These are phyloP conservation scores for Acropora tenuis DNA, from an alignment of 64 coral and sea anemone species.

Conservation along the genomic window DNA sequence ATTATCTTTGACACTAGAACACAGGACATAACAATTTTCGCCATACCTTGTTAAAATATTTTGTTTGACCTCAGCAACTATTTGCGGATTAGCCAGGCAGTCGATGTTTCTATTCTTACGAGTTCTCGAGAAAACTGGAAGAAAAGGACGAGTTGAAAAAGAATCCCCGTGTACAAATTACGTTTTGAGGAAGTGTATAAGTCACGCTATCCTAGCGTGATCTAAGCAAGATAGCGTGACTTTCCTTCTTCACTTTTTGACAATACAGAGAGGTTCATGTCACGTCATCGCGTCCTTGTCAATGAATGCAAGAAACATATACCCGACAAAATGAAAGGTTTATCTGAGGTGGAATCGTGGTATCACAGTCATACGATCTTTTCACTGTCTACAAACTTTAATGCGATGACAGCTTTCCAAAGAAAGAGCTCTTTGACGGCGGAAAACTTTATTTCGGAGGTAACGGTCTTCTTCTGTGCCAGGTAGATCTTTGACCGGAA, in stretches of 20 bases:
- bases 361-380: background rate
- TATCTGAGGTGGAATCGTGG: conserved; percentile 33
- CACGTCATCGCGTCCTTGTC: background rate
- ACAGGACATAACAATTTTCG: too few relatives aligned
- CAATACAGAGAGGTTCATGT: background rate
- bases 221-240: background rate
- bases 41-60: too few relatives aligned
- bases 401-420: conserved; percentile 5
- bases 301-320: background rate
- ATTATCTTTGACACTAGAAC: too few relatives aligned
- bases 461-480: background rate
- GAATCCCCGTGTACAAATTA: background rate
- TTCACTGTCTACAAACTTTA: background rate
- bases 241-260: background rate
- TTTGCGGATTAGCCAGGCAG: too few relatives aligned
- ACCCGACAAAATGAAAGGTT: background rate
- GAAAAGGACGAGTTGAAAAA: too few relatives aligned
- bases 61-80: too few relatives aligned
- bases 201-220: background rate
- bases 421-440: background rate
- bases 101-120: background rate
- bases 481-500: conserved; percentile 17
- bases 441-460: background rate
- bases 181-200: background rate
- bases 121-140: too few relatives aligned